These are phyloP conservation scores for Vanessa atalanta DNA, from an alignment of 1,140 invertebrate species.

Conservation along the genomic window DNA sequence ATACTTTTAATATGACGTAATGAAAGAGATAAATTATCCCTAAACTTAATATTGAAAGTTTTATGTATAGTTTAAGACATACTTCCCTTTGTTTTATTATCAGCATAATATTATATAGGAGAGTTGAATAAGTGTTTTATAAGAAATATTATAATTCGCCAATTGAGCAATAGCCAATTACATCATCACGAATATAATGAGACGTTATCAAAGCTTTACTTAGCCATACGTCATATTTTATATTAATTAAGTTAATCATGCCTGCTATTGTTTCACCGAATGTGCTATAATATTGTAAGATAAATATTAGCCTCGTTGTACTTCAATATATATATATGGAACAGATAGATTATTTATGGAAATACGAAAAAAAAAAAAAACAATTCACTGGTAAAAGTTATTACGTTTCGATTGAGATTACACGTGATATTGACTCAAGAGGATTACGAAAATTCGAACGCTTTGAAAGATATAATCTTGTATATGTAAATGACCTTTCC, in stretches of 20 bases:
- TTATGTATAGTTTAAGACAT: no score
- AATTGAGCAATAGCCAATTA: no score
- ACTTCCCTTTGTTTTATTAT: no score
- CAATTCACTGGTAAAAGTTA: no score
- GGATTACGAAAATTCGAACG: conserved; percentile 51
- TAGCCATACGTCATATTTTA: background rate
- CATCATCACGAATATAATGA: background rate
- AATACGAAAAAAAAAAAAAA: no score
- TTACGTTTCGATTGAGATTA: conserved; percentile 45
- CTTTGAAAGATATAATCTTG: conserved; percentile 66
- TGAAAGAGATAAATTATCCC: no score
- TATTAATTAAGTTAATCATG: background rate
- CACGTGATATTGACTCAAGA: conserved; percentile 66
- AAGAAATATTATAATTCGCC: background rate
- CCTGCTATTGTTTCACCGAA: background rate
- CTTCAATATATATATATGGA: background rate
- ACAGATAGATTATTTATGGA: no score
- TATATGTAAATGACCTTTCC: conserved; percentile 70
- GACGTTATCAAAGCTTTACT: conserved; percentile 1
- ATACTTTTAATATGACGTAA: no score
- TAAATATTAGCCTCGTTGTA: background rate
- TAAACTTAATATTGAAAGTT: no score
- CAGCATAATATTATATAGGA: no score
- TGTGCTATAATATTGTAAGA: background rate
- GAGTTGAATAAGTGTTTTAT: no score